A percentile compares a stretch with the other conserved stretches of the same genome.
phyloP scores from a whole-genome alignment of 2,888 invertebrate species.

The Pogonocherus hispidulus region DNA sequence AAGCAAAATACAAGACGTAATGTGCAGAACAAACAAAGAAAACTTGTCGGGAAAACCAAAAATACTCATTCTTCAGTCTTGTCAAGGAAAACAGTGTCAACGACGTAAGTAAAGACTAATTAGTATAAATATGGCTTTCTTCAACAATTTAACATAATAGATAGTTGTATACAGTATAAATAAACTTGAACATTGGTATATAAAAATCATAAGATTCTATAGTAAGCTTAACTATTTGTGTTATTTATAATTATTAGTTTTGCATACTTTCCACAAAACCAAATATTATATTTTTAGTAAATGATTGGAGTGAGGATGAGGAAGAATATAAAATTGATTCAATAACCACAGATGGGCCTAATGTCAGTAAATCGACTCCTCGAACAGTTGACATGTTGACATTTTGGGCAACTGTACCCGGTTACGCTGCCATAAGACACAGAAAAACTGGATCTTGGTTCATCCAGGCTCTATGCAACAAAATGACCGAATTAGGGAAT shows the following conservation, averaged over 20 bases:
- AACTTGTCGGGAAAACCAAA: constrained; percentile 70
- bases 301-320: constrained; percentile 37
- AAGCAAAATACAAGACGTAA: constrained; percentile 65
- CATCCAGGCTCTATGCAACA: constrained; percentile 62
- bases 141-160: too few relatives aligned
- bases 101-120: constrained; percentile 53
- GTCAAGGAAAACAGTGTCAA: constrained; percentile 68
- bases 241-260: too few relatives aligned
- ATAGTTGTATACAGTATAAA: too few relatives aligned
- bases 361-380: constrained; percentile 33
- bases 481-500: constrained; percentile 51
- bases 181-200: too few relatives aligned
- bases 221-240: too few relatives aligned
- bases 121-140: too few relatives aligned
- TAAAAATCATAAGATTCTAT: too few relatives aligned
- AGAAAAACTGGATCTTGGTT: constrained; percentile 63
- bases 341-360: constrained; percentile 51
- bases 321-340: constrained; percentile 41
- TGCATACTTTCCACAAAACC: too few relatives aligned
- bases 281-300: constrained; percentile 30
- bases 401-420: constrained; percentile 64
- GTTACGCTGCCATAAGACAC: constrained; percentile 63
- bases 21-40: constrained; percentile 62
- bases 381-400: constrained; percentile 58
- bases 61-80: constrained; percentile 73